phyloP scores from a whole-genome alignment of 1,140 invertebrate species.

The Drosophila varians region DNA sequence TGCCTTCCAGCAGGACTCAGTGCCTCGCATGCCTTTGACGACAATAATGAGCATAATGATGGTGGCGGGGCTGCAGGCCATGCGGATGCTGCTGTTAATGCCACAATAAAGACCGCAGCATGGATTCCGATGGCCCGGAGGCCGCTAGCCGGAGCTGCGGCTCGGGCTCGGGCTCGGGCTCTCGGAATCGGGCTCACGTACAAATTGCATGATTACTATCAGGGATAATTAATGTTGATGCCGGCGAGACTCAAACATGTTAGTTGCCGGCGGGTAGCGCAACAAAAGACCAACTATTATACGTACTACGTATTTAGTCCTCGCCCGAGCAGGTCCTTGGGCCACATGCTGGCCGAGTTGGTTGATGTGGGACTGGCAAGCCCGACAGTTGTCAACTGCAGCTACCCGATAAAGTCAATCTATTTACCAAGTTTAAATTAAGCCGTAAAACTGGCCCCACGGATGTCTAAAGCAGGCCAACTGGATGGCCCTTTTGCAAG shows the following conservation, averaged over 20 bases:
- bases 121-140: slow-evolving; percentile 35
- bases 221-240: slow-evolving; percentile 64
- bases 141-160: slow-evolving; percentile 18
- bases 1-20: slow-evolving; percentile 5
- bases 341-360: slow-evolving; percentile 31
- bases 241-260: slow-evolving; percentile 35
- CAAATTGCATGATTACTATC: slow-evolving; percentile 59
- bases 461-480: slow-evolving; percentile 4
- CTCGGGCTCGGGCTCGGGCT: neutral
- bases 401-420: slow-evolving; percentile 20
- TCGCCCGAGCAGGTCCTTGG: slow-evolving; percentile 6
- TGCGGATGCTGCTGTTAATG: slow-evolving; percentile 48
- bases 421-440: slow-evolving; percentile 22
- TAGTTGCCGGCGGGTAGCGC: slow-evolving; percentile 14
- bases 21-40: slow-evolving; percentile 27
- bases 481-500: neutral
- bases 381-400: slow-evolving; percentile 32
- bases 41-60: slow-evolving; percentile 66
- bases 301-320: neutral
- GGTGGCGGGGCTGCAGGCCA: slow-evolving; percentile 40
- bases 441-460: slow-evolving; percentile 17
- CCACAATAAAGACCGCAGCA: slow-evolving; percentile 55
- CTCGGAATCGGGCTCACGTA: slow-evolving; percentile 28
- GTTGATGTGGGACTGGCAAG: slow-evolving; percentile 19
- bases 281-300: slow-evolving; percentile 28